Base-by-base conservation (phyloP, 1,140 invertebrate species). In the Meloidogyne floridensis region DNA sequence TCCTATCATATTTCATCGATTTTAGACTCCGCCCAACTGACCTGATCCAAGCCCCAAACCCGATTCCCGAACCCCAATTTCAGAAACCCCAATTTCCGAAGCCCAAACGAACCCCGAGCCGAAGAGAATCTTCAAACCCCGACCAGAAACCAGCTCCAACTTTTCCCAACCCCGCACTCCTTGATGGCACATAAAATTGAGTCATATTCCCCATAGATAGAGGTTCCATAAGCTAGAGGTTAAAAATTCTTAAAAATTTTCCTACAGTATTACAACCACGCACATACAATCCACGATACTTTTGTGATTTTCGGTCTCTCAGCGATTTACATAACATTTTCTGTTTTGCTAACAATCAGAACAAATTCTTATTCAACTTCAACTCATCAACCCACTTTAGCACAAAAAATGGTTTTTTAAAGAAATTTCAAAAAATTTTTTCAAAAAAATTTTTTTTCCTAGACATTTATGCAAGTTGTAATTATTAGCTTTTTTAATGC, bases 401-500 rank as follows among this genome's bases (percentile, higher is more conserved):
- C 77, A 6, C 77, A 79, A 47, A 79, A 79, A 79, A 13, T 79
- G 65, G 77, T 79, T 15, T 13, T 20, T 54, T 20, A 10, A 15
- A 47, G 3, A 47, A 47, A 47, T 47, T 47, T 47, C 7, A 65
- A 65, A 65, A 65, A 65, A 6, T n/a, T 65, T 65, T 65, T 59
- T 15, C 5, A n/a, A 65, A 13, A 15, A 15, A 15, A 59, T n/a
- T 59, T 73, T 43, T 70, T 69, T 75, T 2, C 32, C 69, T 81
- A 82, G 81, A 65, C 81, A 20, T 82, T 82, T 69, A 59, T 82
- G 32, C 81, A 82, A 81, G 81, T 82, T 32, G 47, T 82, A 13
- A 53, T 82, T 11, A 81, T 82, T 15, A 82, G 81, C 20, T 82
- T 82, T 74, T 59, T 82, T 70, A 82, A 82, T 72, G 81, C 75